These are phyloP conservation scores for Melanogrammus aeglefinus DNA, from an alignment of 2,797 vertebrate species.

Conservation along the genomic window DNA sequence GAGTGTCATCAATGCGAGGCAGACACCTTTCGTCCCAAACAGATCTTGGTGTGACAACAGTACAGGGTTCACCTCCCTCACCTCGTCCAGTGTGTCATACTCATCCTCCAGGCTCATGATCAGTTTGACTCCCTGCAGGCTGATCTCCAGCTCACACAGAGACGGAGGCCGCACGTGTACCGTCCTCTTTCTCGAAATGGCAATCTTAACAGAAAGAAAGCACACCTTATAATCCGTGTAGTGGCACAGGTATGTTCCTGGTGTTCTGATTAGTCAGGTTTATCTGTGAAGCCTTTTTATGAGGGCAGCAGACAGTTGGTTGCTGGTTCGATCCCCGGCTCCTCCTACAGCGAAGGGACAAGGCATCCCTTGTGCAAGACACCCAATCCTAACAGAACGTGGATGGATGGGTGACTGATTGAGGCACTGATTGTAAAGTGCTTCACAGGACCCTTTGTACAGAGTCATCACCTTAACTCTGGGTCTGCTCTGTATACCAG, in stretches of 20 bases:
- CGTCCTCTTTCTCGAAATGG: slow-evolving; percentile 87
- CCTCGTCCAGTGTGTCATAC: slow-evolving; percentile 80
- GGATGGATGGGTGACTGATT: neutral
- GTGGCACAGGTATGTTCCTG: neutral
- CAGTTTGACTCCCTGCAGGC: slow-evolving; percentile 91
- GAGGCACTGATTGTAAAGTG: neutral
- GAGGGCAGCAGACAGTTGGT: neutral
- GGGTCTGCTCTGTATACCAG: neutral
- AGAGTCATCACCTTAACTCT: neutral
- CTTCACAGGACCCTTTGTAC: neutral
- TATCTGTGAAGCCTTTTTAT: neutral
- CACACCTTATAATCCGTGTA: neutral
- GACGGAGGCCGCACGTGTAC: slow-evolving; percentile 92
- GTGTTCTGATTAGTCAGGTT: neutral
- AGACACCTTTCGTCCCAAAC: neutral
- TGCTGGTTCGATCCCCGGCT: neutral
- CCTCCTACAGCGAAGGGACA: neutral
- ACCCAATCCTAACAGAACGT: neutral
- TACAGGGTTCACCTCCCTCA: slow-evolving; percentile 40
- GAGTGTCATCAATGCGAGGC: neutral
- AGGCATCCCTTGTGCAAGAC: neutral
- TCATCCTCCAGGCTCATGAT: slow-evolving; percentile 86
- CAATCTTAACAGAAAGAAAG: slow-evolving; percentile 75
- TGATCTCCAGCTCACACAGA: slow-evolving; percentile 92
- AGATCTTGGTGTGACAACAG: neutral